A percentile compares a stretch with the other conserved stretches of the same genome.
Conservation (phyloP, 2,113 vertebrate genomes). For the Hiodon tergisus region DNA sequence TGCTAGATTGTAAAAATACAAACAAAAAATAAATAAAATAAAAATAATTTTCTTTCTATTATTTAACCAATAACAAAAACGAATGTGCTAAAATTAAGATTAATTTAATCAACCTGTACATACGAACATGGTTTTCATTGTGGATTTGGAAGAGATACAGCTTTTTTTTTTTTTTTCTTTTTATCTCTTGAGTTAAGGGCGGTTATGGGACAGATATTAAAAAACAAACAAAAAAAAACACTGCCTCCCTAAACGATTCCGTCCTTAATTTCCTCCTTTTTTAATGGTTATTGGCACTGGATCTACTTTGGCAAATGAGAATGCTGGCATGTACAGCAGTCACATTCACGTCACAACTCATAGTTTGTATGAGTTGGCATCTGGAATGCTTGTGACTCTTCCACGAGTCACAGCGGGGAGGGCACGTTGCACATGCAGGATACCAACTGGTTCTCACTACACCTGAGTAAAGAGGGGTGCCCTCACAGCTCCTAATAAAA, state of each 20-base stretch:
- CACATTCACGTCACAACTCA: conserved; percentile 55
- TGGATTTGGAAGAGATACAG: background rate
- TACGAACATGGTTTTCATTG: background rate
- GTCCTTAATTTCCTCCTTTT: background rate
- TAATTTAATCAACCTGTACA: no score
- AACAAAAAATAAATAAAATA: background rate
- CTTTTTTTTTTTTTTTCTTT: background rate
- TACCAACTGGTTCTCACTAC: conserved; percentile 74
- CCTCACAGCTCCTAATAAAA: conserved; percentile 79
- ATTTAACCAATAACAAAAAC: background rate
- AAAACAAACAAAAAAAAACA: background rate
- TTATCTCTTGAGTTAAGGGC: conserved; percentile 36
- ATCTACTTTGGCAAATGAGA: conserved; percentile 57
- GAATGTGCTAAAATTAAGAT: no score
- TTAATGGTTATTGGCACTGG: conserved; percentile 44
- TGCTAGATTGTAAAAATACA: background rate
- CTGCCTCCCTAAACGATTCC: background rate
- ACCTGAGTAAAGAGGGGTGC: conserved; percentile 76
- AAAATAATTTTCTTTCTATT: background rate
- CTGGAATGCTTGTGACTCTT: conserved; percentile 35
- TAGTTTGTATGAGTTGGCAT: conserved; percentile 61
- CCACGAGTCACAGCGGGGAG: conserved; percentile 19
- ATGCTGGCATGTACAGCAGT: conserved; percentile 48
- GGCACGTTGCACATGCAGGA: conserved; percentile 75
- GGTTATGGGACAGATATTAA: conserved; percentile 11